Percentiles rank a stretch among this genome's conserved stretches.
These are phyloP conservation scores for Lycia hirtaria DNA, from an alignment of 2,888 invertebrate species.

Conservation along the genomic window DNA sequence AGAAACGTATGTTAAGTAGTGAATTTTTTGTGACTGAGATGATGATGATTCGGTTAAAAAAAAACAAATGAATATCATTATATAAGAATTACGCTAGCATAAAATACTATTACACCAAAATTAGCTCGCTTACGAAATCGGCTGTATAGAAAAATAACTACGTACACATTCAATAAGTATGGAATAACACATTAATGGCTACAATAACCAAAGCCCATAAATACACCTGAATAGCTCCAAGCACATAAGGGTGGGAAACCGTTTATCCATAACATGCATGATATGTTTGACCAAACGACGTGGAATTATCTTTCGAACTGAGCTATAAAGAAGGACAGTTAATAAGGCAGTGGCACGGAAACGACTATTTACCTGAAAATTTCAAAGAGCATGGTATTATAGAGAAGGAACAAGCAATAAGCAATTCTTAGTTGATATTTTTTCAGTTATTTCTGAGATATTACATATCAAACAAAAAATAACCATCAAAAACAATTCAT, in stretches of 20 bases:
- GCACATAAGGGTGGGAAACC: constrained; percentile 25
- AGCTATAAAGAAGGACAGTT: constrained; percentile 57
- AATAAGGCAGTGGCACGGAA: constrained; percentile 61
- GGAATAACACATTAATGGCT: no score
- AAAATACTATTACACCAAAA: no score
- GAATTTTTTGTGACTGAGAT: no score
- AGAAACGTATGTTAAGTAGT: no score
- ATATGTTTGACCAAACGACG: constrained; percentile 45
- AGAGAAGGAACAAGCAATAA: neutral
- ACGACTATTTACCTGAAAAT: constrained; percentile 29
- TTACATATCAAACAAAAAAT: no score
- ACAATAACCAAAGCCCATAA: constrained; percentile 7
- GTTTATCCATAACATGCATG: constrained; percentile 38
- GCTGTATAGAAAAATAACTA: no score
- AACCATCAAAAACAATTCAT: no score
- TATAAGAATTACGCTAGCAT: no score
- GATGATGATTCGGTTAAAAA: no score
- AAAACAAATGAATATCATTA: no score
- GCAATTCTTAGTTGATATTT: neutral
- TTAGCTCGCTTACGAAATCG: no score
- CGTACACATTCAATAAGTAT: constrained; percentile 3
- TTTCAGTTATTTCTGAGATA: neutral
- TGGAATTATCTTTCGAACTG: constrained; percentile 53
- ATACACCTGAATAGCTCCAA: constrained; percentile 12
- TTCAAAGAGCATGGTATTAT: constrained; percentile 24